Evolutionary conservation across 2,888 invertebrate genomes (phyloP), one percentile per base, ranked within the genome.

Genomic region (Seladonia tumulorum): DNA sequence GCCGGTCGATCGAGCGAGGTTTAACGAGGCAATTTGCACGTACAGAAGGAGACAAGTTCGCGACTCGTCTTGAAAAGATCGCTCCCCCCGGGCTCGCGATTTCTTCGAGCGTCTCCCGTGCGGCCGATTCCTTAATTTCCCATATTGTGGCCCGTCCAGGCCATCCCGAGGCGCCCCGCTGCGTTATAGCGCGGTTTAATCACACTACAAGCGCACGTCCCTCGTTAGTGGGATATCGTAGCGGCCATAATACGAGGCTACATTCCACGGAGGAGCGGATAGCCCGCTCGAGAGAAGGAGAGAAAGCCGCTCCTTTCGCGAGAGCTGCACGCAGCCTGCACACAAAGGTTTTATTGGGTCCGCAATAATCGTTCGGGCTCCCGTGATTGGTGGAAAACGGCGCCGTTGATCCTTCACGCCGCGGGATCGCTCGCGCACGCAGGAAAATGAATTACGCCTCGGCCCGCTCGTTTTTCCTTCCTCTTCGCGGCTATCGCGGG

Each of bases 141-240:
- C 87, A 93, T 91, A 93, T 93, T 92, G 93, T 91, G 90, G 92
- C 84, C 90, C 87, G 90, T 88, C 80, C 79, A 75, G 86, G 88
- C 87, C 87, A 88, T 90, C 89, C 85, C 71, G 83, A 86, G 92
- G 85, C 92, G 90, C 92, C 95, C 94, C 82, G 94, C 93, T 92
- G 94, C 91, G 94, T 94, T 94, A 94, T 94, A 93, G 93, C 94
- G 92, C 90, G 93, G 93, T 94, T 95, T 95, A 95, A 95, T 95
- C 94, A 94, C 94, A 92, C 93, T 93, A 94, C 94, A 92, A 94
- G 93, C 93, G 92, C 93, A 93, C 94, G 93, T 94, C 94, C 93
- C 95, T 95, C 94, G 95, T 95, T 95, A 95, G 95, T 93, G 93
- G 94, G 92, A 94, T 94, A 94, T 94, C 93, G 92, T 92, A 79